Conservation (phyloP, 2,113 vertebrate species). For the Herpetotheres cachinnans region DNA sequence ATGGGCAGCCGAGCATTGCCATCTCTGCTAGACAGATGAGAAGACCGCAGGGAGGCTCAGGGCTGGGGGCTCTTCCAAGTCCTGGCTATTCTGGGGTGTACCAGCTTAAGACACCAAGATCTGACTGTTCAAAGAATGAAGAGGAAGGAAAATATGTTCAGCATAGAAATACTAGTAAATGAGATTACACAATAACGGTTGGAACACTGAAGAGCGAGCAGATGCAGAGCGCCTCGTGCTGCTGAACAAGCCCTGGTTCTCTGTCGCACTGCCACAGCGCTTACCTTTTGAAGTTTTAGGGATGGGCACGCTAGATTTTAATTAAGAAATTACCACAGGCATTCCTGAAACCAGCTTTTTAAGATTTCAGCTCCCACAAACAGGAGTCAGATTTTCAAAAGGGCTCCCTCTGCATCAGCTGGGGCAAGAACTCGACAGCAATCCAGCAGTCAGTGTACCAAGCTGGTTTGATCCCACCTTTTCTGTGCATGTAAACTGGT, state of each 20-base stretch:
- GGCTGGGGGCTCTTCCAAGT: neutral
- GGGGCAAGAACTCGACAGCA: neutral
- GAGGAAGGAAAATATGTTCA: neutral
- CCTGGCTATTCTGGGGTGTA: neutral
- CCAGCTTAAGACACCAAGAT: neutral
- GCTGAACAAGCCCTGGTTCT: neutral
- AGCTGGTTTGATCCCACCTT: neutral
- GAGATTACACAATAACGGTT: fast-evolving
- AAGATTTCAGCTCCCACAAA: neutral
- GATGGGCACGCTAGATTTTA: neutral
- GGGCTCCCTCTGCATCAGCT: neutral
- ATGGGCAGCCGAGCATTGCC: neutral
- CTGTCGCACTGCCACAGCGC: neutral
- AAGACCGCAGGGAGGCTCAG: neutral
- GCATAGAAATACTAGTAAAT: neutral
- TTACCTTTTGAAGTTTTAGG: neutral
- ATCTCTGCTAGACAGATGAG: neutral
- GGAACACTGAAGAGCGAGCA: neutral
- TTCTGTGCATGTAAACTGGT: neutral
- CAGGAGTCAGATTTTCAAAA: neutral
- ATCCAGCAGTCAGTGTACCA: neutral
- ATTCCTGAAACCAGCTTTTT: neutral
- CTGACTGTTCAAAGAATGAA: neutral
- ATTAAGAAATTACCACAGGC: neutral
- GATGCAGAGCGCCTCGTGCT: neutral